These are phyloP conservation scores for Lasioglossum baleicum DNA, from an alignment of 1,140 invertebrate species.

Conservation along the genomic window DNA sequence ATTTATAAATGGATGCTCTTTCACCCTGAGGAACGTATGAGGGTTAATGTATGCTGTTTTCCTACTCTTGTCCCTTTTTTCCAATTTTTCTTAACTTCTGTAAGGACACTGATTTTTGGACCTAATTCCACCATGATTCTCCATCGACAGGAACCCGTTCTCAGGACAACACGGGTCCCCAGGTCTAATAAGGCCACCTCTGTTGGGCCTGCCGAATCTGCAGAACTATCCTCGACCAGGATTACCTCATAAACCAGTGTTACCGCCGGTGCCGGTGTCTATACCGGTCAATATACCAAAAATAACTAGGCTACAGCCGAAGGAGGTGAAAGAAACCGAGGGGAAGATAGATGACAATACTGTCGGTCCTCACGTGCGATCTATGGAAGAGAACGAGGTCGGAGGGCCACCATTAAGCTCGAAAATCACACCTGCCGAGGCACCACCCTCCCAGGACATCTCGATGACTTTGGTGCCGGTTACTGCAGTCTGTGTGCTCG, in stretches of 20 bases:
- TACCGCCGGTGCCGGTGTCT: slow-evolving; percentile 45
- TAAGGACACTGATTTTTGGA: too few relatives aligned
- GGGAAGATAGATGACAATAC: slow-evolving; percentile 14
- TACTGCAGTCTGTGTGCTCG: slow-evolving; percentile 80
- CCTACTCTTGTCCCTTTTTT: too few relatives aligned
- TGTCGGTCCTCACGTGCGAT: not conserved
- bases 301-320: slow-evolving; percentile 69
- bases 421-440: slow-evolving; percentile 66
- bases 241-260: slow-evolving; percentile 38
- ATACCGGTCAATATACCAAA: slow-evolving; percentile 53
- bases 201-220: slow-evolving; percentile 68
- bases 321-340: slow-evolving; percentile 38
- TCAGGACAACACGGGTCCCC: slow-evolving; percentile 66
- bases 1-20: too few relatives aligned
- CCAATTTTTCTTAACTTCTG: too few relatives aligned
- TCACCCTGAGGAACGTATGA: too few relatives aligned
- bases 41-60: too few relatives aligned
- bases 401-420: slow-evolving; percentile 71
- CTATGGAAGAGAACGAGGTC: slow-evolving; percentile 59
- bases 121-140: slow-evolving; percentile 1
- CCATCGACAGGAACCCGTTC: slow-evolving; percentile 63
- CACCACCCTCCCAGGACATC: slow-evolving; percentile 74
- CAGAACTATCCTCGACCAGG: slow-evolving; percentile 63
- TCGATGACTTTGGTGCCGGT: slow-evolving; percentile 82
- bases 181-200: slow-evolving; percentile 69